Base-by-base conservation (phyloP, 2,888 invertebrate species). In the Ditula angustiorana region DNA sequence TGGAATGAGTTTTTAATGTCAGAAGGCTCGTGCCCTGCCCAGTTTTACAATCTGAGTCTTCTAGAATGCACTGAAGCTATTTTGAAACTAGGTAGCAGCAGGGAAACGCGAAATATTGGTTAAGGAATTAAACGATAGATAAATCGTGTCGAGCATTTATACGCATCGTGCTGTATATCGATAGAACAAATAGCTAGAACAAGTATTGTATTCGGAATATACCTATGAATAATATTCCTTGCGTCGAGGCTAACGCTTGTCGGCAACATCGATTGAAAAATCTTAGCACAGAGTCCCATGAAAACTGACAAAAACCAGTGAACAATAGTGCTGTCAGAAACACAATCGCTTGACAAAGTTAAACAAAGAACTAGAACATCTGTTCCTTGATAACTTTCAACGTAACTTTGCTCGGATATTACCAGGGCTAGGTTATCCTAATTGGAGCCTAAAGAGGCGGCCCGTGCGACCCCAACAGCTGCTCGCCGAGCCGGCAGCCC, bases 401-500 rank as follows among this genome's bases (percentile, higher is more conserved):
- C 46, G 19, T 26, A 64, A 58, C 33, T 64, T 64, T 59, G 28
- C 35, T 46, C 26, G n/a, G 46, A 21, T 46, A 33, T 24, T 59
- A 37, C 52, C 23, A 52, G 44, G 26, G 46, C 46, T n/a, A 46
- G 10, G 52, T 10, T 7, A 46, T 16, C 46, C 37, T 23, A 37
- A 53, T 26, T 50, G 21, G 10, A 21, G 53, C 41, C 52, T 53
- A 24, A 26, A 41, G 23, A 41, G 35, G 23, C 35, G 41, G 66
- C 66, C 68, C 75, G 71, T 74, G 77, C 71, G 75, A 80, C 73
- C 60, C 56, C 68, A 81, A 78, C 82, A 82, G 81, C 80, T 83
- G 82, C 78, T 71, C 47, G 67, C 57, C 66, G 59, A 63, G 71
- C 75, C 78, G 78, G 77, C 74, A 56, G 66, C 57, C 76, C 74